Percentiles rank a stretch among this genome's conserved stretches.
Conservation (phyloP, 2,888 invertebrate species). For the Heliconius hortense region DNA sequence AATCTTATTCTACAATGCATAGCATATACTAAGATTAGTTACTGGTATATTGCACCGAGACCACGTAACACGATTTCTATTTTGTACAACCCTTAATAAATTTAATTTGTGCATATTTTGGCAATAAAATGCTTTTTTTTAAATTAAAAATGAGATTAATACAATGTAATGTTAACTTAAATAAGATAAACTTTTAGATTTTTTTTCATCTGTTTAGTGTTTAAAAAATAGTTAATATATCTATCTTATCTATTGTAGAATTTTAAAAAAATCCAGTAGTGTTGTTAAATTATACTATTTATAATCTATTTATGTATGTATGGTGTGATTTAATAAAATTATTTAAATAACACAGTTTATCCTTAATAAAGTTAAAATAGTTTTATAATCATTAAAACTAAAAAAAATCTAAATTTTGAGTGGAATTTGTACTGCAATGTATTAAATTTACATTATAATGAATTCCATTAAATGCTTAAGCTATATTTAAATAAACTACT, state of each 20-base stretch:
- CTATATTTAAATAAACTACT: not conserved
- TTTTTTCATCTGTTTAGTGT: no score
- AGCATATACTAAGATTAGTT: slow-evolving; percentile 15
- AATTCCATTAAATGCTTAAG: not conserved
- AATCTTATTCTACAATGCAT: slow-evolving; percentile 8
- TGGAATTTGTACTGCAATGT: not conserved
- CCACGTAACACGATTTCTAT: slow-evolving; percentile 9
- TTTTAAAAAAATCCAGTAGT: no score
- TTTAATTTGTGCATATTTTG: not conserved
- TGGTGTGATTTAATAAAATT: no score
- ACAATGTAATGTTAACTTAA: not conserved
- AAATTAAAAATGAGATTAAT: no score
- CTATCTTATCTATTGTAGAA: no score
- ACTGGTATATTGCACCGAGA: slow-evolving; percentile 21
- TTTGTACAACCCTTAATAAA: slow-evolving; percentile 15
- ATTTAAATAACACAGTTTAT: no score
- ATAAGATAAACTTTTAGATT: not conserved
- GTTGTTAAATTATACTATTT: no score
- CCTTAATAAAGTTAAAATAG: not conserved
- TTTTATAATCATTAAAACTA: not conserved
- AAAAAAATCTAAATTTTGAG: not conserved
- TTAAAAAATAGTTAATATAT: no score
- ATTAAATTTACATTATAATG: not conserved
- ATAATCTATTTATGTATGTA: no score
- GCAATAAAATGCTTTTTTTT: no score